A percentile compares a stretch with the other conserved stretches of the same genome.
These are phyloP conservation scores for Clistopyga incitator DNA, from an alignment of 2,888 invertebrate species.

Conservation along the genomic window DNA sequence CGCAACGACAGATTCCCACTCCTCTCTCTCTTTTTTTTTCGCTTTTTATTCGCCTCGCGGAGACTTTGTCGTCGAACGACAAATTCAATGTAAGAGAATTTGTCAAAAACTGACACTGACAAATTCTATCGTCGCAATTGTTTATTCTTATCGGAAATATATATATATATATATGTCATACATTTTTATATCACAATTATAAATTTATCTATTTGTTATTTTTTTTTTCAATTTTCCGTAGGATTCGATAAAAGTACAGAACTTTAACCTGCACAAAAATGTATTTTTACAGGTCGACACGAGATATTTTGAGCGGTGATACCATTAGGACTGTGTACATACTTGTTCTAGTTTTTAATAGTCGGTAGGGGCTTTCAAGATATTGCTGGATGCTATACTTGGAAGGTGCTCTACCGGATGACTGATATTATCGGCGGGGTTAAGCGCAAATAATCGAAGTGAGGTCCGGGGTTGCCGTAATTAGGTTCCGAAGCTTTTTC, in stretches of 20 bases:
- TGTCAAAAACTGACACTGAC: neutral
- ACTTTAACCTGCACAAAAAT: too few species aligned
- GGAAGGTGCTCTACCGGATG: neutral
- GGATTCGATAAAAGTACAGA: too few species aligned
- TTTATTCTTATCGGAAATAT: neutral
- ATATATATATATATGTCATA: too few species aligned
- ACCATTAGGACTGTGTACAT: neutral
- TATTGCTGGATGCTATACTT: neutral
- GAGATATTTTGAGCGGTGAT: too few species aligned
- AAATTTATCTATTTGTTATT: too few species aligned
- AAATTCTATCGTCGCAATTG: neutral
- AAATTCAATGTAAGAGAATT: neutral
- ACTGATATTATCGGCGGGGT: slow-evolving; percentile 29
- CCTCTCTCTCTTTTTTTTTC: neutral
- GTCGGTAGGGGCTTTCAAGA: neutral
- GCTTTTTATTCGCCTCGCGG: slow-evolving; percentile 27
- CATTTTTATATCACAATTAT: too few species aligned
- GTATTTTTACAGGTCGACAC: too few species aligned
- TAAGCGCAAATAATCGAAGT: neutral
- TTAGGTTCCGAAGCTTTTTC: slow-evolving; percentile 45
- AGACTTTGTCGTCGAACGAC: slow-evolving; percentile 38
- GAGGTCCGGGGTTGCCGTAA: slow-evolving; percentile 16
- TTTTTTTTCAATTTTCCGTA: too few species aligned
- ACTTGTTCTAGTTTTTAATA: neutral
- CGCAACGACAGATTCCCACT: neutral